Evolutionary conservation across 2,797 vertebrate genomes (phyloP), one percentile per base, ranked within the genome.

Genomic region (Gallinago nigripennis): DNA sequence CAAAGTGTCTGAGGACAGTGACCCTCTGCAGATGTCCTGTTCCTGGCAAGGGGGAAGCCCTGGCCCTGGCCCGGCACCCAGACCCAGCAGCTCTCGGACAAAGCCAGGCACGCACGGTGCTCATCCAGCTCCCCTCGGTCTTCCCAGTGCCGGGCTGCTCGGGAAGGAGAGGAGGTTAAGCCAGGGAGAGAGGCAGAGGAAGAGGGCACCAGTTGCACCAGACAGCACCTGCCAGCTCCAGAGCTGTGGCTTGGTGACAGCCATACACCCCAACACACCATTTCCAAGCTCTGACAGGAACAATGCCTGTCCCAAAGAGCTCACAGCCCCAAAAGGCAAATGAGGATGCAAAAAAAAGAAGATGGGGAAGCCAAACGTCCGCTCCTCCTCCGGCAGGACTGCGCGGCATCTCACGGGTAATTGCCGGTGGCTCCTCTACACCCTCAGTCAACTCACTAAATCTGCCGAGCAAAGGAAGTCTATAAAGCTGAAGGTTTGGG

Each of bases 241-340:
- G 70, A 10, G 18, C 57, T 51, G 20, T 8, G 15, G 10, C 37
- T 25, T n/a, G n/a, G 57, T 35, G 45, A 41, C 61, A 58, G 53
- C 30, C 68, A 11, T 3, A 27, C 1, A 1, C 8, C 30, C 24
- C 15, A 24, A 69, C 8, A 8, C 0, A 1, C 2, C 19, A 19
- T 31, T 61, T 23, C 46, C 50, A 56, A 39, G 28, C 41, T 84
- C n/a, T 1, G 1, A 65, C 3, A 11, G 18, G 41, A 4, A 60
- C 21, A 78, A 39, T 0, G 0, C 0, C 0, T 6, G 15, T 23
- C 25, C 33, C 35, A 1, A 7, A 82, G n/a, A 51, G 23, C 30
- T 86, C 45, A 37, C 30, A 61, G 24, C 31, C 28, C 37, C 33
- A 33, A 37, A 64, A 33, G 48, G 11, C 37, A 83, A 80, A 46